Conservation (phyloP, 1,140 invertebrate species). For the Caerostris extrusa region DNA sequence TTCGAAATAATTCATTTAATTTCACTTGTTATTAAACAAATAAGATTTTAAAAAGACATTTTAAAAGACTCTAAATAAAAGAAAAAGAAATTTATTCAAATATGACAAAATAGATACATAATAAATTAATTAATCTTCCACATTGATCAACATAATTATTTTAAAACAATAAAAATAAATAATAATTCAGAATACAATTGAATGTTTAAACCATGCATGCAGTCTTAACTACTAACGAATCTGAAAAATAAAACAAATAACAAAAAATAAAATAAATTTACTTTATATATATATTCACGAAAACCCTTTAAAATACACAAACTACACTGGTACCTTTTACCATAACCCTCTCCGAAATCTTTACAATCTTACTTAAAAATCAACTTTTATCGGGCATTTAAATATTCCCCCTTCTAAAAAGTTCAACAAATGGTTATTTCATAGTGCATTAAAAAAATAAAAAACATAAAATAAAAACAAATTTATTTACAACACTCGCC, state of each 20-base stretch:
- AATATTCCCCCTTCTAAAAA: conserved; percentile 30
- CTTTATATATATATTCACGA: not conserved
- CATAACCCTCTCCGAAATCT: not conserved
- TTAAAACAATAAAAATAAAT: not conserved
- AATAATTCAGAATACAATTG: not conserved
- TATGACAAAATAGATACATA: no score
- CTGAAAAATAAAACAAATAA: not conserved
- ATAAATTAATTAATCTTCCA: not conserved
- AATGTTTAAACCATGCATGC: not conserved
- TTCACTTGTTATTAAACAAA: no score
- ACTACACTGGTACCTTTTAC: not conserved
- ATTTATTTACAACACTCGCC: not conserved
- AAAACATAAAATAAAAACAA: conserved; percentile 24
- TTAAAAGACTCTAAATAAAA: no score
- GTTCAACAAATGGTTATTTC: conserved; percentile 54
- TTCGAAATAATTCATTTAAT: no score
- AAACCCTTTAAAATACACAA: not conserved
- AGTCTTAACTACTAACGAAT: no score
- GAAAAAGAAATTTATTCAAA: no score
- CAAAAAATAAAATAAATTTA: not conserved
- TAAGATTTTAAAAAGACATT: no score
- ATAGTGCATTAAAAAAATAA: not conserved
- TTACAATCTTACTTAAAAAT: not conserved
- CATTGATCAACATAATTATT: not conserved
- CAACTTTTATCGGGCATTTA: conserved; percentile 16